Base-by-base conservation (phyloP, 2,113 vertebrate genomes). In the Trinectes maculatus region DNA sequence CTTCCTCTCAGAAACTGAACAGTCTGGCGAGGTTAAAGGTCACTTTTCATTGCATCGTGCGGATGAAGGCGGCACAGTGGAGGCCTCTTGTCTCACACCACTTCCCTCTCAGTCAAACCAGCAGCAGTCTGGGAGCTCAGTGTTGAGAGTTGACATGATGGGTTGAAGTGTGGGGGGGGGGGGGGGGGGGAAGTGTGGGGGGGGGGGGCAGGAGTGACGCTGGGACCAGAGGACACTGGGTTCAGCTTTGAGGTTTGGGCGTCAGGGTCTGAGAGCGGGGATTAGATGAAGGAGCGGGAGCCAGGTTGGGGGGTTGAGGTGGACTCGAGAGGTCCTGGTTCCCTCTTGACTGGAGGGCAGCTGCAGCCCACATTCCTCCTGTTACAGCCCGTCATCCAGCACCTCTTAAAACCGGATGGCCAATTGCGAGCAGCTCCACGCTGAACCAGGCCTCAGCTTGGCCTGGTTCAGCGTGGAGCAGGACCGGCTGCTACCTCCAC, bases 321-420 rank as follows among this genome's bases (percentile, higher is more conserved):
- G 59, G 57, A 52, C 83, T 65, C 1, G 13, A 63, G 66, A 40
- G 37, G 25, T 2, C 7, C 51, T 3, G 26, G 5, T 42, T 42
- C 40, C 56, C 44, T 60, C 59, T 69, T 26, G 54, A 51, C 15
- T 18, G 19, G 42, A 3, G 8, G 13, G 56, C 86, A 84, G 76
- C 87, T 87, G 63, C 70, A 42, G 69, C 56, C 74, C 77, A 60
- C 63, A 77, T 85, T 91, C 79, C 80, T 84, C 5, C 67, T 60
- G 18, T 8, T 62, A 10, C 74, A 66, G 59, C 75, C 60, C 64
- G 3, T 87, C 74, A 80, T 3, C 68, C 81, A 21, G 67, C 82
- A 85, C 82, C 87, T 89, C 79, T 80, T 89, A 85, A 91, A 85
- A 58, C 60, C 15, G 60, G 84, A 79, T 16, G 37, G 59, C 37